Base-by-base conservation (phyloP, 2,888 invertebrate genomes). In the Oxytorus armatus region DNA sequence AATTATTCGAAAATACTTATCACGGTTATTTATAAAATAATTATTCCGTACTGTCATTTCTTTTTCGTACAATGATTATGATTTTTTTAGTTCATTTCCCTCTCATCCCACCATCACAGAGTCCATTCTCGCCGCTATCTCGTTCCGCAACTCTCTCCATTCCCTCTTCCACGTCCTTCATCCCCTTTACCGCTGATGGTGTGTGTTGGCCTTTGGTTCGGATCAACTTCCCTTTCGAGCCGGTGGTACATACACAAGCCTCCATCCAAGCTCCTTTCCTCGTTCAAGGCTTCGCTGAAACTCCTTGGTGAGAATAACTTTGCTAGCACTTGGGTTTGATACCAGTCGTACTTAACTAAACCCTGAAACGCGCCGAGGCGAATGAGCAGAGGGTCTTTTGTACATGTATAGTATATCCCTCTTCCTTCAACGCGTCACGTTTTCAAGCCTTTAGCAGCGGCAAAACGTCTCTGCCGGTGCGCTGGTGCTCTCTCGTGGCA, bases 401-500 rank as follows among this genome's bases (percentile, higher is more conserved):
- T 49, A 18, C 11, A 18, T 25, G 11, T 33, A n/a, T 16, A 23
- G 42, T 42, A 63, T 42, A 61, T 44, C 21, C 47, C 53, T 63
- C 68, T 55, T 75, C 66, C 72, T 66, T 66, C 47, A 75, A 63
- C 69, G 33, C 61, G 29, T 39, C 42, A 21, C 36, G 70, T 69
- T 68, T 29, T 65, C 55, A 18, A 80, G 79, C 75, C 70, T 79
- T 74, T 49, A 73, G 72, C 72, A 53, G 75, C 65, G 51, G 66
- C 44, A 47, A 74, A 65, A 74, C 73, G 73, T 74, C 23, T 44
- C 18, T 44, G 55, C 44, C 14, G 36, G 36, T n/a, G n/a, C 25
- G 25, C 61, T 42, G 33, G 21, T 47, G 18, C 29, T 66, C 69
- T 73, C 79, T 82, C 69, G 59, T 63, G 77, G 70, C 81, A 84